Evolutionary conservation across 2,888 invertebrate species (phyloP), one percentile per base, ranked within the genome.

Genomic region (Neocrepidodera transversa): DNA sequence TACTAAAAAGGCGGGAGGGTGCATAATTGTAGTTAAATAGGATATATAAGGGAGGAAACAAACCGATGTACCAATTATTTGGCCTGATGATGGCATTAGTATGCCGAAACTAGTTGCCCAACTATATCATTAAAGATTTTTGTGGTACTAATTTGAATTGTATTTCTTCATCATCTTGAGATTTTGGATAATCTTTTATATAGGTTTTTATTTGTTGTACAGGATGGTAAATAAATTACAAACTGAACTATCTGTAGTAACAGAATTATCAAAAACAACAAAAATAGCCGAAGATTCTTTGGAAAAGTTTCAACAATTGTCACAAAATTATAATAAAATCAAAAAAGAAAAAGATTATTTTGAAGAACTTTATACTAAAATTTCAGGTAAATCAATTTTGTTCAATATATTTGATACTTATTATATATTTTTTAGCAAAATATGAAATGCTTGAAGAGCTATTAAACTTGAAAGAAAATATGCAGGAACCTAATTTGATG

Each of bases 291-390:
- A 65, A 49, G 61, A 69, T 13, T 38, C 63, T 11, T 16, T 67
- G 16, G 61, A 63, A 53, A 65, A 63, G 42, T 64, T 60, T 8
- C 59, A 68, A 42, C 62, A 59, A 35, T 62, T 66, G 16, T 53
- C 60, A 4, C 30, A 64, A 26, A 53, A 67, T 50, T 65, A 63
- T 32, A 50, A 66, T 48, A 61, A 64, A 20, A 26, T 64, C 11
- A 67, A 65, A 55, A 48, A 63, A 13, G 62, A 68, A 49, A 68
- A 67, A 14, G 53, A 51, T 18, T 42, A 60, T 36, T 57, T 73
- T 13, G 70, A 73, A 52, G 65, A 68, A 43, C 50, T 65, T 38
- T 69, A 60, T 38, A 64, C 70, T 35, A 61, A 59, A 59, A 62
- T 53, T 43, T 66, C 69, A 59, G 69, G 71, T 70, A 61, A 36